phyloP scores from a whole-genome alignment of 2,797 vertebrate species.

The Sebastes diploproa region DNA sequence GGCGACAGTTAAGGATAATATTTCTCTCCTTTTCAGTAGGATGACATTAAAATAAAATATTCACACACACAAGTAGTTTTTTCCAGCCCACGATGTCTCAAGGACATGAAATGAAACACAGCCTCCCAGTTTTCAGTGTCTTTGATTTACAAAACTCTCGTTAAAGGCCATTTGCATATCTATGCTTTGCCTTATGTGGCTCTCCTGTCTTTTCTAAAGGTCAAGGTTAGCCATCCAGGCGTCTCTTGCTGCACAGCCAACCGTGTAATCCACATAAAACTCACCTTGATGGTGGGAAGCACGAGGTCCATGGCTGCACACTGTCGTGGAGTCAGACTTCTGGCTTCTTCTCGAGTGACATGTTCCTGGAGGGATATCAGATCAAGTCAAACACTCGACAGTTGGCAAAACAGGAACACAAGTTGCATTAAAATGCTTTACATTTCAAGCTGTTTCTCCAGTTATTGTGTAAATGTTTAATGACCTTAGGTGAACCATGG shows the following conservation, averaged over 20 bases:
- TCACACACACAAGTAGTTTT: background rate
- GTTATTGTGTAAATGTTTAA: background rate
- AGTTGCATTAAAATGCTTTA: background rate
- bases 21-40: background rate
- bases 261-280: slow-evolving; percentile 18
- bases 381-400: slow-evolving; percentile 14
- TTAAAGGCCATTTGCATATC: slow-evolving; percentile 6
- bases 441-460: background rate
- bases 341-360: slow-evolving; percentile 92
- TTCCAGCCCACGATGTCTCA: background rate
- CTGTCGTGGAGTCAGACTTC: slow-evolving; percentile 91
- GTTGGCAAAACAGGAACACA: background rate
- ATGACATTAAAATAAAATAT: background rate
- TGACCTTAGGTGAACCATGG: background rate
- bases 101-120: background rate
- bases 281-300: slow-evolving; percentile 96
- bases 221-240: background rate
- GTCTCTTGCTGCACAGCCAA: background rate
- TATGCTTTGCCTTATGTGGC: background rate
- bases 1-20: background rate
- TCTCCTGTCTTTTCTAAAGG: slow-evolving; percentile 18
- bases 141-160: background rate
- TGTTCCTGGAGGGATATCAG: slow-evolving; percentile 86
- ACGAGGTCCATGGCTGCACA: slow-evolving; percentile 95
- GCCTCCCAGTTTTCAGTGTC: background rate